Conservation (phyloP, 2,888 invertebrate genomes). For the Chloromyia formosa region DNA sequence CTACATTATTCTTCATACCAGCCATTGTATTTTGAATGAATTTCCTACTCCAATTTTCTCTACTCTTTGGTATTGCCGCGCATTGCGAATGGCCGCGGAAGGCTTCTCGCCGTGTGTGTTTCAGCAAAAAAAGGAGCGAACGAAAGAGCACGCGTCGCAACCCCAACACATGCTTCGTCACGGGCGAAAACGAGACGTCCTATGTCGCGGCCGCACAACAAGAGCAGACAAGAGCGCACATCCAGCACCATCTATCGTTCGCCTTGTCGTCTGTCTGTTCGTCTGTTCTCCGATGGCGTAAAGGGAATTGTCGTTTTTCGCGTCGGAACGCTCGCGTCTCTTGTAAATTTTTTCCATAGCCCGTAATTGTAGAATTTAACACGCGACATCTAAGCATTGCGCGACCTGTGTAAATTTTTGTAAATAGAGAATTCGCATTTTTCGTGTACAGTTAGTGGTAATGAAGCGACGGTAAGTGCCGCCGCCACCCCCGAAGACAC, state of each 20-base stretch:
- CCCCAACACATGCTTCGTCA: too few species aligned
- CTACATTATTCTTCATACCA: too few species aligned
- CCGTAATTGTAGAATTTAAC: constrained; percentile 67
- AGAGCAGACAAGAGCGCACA: too few species aligned
- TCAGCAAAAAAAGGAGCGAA: neutral
- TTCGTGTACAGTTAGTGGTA: constrained; percentile 76
- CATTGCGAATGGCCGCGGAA: too few species aligned
- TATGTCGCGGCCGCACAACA: too few species aligned
- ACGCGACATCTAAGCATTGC: constrained; percentile 32
- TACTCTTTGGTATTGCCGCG: too few species aligned
- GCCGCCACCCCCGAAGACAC: neutral
- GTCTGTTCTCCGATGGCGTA: constrained; percentile 35
- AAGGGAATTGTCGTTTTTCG: constrained; percentile 39
- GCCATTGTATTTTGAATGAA: too few species aligned
- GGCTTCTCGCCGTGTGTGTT: too few species aligned
- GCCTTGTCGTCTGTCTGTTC: neutral
- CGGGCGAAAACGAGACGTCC: too few species aligned
- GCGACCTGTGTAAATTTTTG: constrained; percentile 62
- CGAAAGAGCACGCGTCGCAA: neutral
- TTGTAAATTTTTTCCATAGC: constrained; percentile 55
- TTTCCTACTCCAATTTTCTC: too few species aligned
- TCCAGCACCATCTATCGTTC: too few species aligned
- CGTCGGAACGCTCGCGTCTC: constrained; percentile 37
- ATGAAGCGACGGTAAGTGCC: constrained; percentile 63
- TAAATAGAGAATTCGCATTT: constrained; percentile 68